Base-by-base conservation (phyloP, 2,113 vertebrate genomes). In the Syngnathus floridae region DNA sequence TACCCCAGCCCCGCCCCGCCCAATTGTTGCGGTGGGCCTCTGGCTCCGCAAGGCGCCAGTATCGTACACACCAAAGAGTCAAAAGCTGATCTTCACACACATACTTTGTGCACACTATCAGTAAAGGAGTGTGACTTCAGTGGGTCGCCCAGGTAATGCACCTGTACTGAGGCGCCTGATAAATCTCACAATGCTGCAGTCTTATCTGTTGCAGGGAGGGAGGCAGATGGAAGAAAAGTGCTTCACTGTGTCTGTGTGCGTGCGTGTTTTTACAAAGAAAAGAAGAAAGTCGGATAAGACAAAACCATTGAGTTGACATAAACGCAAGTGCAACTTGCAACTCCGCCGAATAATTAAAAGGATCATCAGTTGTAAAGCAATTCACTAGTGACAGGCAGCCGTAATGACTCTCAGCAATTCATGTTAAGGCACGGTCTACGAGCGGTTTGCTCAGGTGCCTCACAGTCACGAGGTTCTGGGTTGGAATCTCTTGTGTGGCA, bases 171-270 rank as follows among this genome's bases (percentile, higher is more conserved):
- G 76, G 59, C 66, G 68, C 75, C 76, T 69, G 85, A 86, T 84
- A 87, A 84, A 83, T 76, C 81, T 81, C 63, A 62, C 70, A 83
- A 84, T 68, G 80, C 81, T 76, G 64, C 60, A 21, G 77, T 71
- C 78, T 87, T 88, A 88, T 88, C 87, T 69, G 66, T 52, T 56
- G 14, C 0, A 71, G 61, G 81, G 84, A 88, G 81, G 14, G 0
- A 71, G 61, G 81, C 85, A 88, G 81, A 69, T 70, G 66, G 63
- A 56, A 75, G 73, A 85, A 82, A 77, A 82, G 79, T 66, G 68
- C 58, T 65, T 19, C 43, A 12, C 57, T 73, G 45, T 74, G 7
- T 38, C 35, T 56, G 68, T 78, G 19, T 78, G 68, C 79, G 19
- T 78, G 58, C 77, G 71, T 72, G 69, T 75, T 57, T n/a, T 26